These are phyloP conservation scores for Anarrhichthys ocellatus DNA, from an alignment of 2,113 vertebrate genomes.

Conservation along the genomic window DNA sequence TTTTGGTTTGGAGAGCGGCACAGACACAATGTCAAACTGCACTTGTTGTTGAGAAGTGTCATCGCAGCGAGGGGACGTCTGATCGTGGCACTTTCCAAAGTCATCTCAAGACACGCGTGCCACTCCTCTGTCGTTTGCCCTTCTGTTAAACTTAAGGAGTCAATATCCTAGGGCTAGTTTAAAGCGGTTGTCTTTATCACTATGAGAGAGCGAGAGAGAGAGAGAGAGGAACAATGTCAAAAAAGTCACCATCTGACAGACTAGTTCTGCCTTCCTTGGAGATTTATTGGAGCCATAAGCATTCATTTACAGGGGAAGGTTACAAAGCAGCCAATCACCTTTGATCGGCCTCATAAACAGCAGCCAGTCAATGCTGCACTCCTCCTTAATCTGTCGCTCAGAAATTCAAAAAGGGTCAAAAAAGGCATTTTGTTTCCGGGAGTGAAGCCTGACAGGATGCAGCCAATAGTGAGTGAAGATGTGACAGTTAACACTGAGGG, in stretches of 20 bases:
- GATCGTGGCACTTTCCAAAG: constrained; percentile 71
- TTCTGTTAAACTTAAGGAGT: constrained; percentile 70
- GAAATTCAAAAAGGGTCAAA: constrained; percentile 54
- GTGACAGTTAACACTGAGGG: constrained; percentile 39
- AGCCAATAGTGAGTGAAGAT: constrained; percentile 33
- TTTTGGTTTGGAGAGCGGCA: constrained; percentile 46
- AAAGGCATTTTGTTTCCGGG: constrained; percentile 56
- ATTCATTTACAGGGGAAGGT: constrained; percentile 76
- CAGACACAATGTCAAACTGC: constrained; percentile 67
- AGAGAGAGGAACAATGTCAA: constrained; percentile 68
- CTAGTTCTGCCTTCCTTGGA: constrained; percentile 45
- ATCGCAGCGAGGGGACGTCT: constrained; percentile 59
- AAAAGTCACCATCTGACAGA: constrained; percentile 63
- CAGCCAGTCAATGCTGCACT: constrained; percentile 49
- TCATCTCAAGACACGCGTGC: constrained; percentile 60
- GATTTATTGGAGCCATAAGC: constrained; percentile 75
- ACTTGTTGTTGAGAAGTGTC: constrained; percentile 66
- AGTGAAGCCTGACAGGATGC: constrained; percentile 32
- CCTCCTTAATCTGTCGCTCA: constrained; percentile 66
- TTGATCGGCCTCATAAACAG: constrained; percentile 73
- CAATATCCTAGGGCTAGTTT: constrained; percentile 70
- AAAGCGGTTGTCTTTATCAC: constrained; percentile 70
- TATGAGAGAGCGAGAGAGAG: constrained; percentile 47
- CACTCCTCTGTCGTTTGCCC: constrained; percentile 58
- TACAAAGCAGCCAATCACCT: constrained; percentile 74